Conservation (phyloP, 2,797 vertebrate species). For the Myotis vivesi region DNA sequence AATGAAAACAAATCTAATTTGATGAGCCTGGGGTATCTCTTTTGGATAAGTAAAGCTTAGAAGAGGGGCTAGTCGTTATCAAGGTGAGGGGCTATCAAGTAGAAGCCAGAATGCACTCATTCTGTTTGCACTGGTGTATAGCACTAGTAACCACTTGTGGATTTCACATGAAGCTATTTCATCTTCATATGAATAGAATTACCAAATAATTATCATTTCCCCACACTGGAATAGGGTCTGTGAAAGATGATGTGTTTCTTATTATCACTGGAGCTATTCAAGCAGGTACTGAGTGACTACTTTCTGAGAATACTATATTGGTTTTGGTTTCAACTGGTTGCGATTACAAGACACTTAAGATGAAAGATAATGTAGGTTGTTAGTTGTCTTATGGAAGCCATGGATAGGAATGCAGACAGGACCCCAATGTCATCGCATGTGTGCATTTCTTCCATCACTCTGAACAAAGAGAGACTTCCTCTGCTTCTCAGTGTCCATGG, state of each 20-base stretch:
- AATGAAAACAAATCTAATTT: constrained; percentile 14
- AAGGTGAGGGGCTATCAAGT: neutral
- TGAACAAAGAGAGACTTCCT: neutral
- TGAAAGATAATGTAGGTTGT: neutral
- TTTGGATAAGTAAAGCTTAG: neutral
- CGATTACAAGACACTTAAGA: neutral
- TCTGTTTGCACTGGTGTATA: neutral
- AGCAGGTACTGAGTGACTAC: neutral
- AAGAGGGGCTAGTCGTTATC: neutral
- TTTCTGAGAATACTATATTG: neutral
- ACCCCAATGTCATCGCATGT: rapidly evolving
- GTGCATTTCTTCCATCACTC: neutral
- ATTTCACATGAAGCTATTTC: neutral
- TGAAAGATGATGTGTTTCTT: neutral
- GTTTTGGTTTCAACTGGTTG: neutral
- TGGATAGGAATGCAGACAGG: neutral
- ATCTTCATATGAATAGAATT: neutral
- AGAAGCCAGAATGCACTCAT: neutral
- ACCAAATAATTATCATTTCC: neutral
- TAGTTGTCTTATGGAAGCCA: neutral
- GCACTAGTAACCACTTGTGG: neutral
- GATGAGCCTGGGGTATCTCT: neutral
- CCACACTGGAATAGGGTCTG: neutral
- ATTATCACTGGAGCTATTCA: neutral
- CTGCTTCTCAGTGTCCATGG: neutral